Conservation (phyloP, 1,140 invertebrate species). For the Hyposmocoma kahamanoa region DNA sequence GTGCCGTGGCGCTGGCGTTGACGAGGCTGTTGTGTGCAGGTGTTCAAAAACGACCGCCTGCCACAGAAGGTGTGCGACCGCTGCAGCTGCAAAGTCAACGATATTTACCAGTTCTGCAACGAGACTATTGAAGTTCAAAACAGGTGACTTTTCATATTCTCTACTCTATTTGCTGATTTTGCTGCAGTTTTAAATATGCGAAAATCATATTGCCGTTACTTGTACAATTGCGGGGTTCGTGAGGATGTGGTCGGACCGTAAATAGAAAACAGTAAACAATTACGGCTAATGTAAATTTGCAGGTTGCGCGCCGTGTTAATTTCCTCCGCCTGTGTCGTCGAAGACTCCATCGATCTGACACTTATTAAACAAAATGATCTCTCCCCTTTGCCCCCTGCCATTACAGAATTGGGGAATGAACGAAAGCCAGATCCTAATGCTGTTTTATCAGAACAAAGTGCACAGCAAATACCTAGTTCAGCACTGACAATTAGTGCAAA, state of each 20-base stretch:
- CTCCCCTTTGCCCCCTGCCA: not conserved
- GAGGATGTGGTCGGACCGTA: no score
- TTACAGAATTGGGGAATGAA: not conserved
- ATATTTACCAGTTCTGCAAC: slow-evolving; percentile 79
- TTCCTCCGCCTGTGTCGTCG: slow-evolving; percentile 7
- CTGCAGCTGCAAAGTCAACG: slow-evolving; percentile 78
- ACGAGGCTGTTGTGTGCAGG: slow-evolving; percentile 48
- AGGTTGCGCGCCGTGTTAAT: slow-evolving; percentile 32
- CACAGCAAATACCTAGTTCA: not conserved
- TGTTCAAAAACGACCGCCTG: slow-evolving; percentile 75
- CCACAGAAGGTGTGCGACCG: slow-evolving; percentile 78
- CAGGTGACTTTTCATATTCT: no score
- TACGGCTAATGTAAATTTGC: no score
- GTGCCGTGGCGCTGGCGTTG: not conserved
- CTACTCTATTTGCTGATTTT: no score
- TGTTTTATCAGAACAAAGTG: not conserved
- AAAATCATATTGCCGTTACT: no score
- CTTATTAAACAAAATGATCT: slow-evolving; percentile 26
- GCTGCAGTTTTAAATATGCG: no score
- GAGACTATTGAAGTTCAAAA: slow-evolving; percentile 76
- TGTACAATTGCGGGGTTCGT: not conserved
- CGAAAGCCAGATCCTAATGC: not conserved
- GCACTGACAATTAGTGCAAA: not conserved
- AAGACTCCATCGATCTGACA: slow-evolving; percentile 28
- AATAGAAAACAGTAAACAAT: no score